Evolutionary conservation across 2,113 vertebrate species (phyloP).

Genomic region (Chrysochloris asiatica): DNA sequence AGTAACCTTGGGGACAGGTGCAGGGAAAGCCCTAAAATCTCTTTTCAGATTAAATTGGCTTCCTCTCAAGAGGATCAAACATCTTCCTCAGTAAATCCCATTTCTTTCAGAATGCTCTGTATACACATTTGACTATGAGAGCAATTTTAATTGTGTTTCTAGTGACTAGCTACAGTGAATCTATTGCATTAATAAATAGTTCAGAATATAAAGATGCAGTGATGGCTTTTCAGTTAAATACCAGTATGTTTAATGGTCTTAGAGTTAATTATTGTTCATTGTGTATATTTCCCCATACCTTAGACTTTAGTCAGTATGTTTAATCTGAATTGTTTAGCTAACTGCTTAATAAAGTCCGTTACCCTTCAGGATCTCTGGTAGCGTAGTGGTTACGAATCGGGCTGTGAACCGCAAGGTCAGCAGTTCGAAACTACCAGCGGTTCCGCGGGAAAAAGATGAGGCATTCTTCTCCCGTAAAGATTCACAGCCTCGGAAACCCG

Average conservation of each 20-base stretch:
- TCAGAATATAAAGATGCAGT: not conserved
- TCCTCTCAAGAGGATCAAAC: not conserved
- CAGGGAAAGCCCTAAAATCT: slow-evolving; percentile 4
- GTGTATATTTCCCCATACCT: not conserved
- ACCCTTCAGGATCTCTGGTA: too few relatives aligned
- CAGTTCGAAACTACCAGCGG: too few relatives aligned
- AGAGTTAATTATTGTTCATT: not conserved
- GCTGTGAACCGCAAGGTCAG: too few relatives aligned
- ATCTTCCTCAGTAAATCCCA: slow-evolving; percentile 43
- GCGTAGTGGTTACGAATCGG: too few relatives aligned
- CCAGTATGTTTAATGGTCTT: not conserved
- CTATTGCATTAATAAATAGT: slow-evolving; percentile 41
- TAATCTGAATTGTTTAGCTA: slow-evolving; percentile 2
- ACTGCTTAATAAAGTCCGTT: not conserved
- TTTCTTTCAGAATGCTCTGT: slow-evolving; percentile 17
- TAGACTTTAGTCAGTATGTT: not conserved
- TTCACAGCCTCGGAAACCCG: too few relatives aligned
- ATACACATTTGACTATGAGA: not conserved
- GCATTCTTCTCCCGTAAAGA: too few relatives aligned
- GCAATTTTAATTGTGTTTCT: slow-evolving; percentile 6
- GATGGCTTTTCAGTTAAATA: not conserved
- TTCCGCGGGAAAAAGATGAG: too few relatives aligned
- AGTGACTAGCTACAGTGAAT: slow-evolving; percentile 26
- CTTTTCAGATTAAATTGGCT: slow-evolving; percentile 31
- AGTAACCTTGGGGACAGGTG: slow-evolving; percentile 35